Conservation (phyloP, 2,797 vertebrate genomes). For the Periophthalmus magnuspinnatus region DNA sequence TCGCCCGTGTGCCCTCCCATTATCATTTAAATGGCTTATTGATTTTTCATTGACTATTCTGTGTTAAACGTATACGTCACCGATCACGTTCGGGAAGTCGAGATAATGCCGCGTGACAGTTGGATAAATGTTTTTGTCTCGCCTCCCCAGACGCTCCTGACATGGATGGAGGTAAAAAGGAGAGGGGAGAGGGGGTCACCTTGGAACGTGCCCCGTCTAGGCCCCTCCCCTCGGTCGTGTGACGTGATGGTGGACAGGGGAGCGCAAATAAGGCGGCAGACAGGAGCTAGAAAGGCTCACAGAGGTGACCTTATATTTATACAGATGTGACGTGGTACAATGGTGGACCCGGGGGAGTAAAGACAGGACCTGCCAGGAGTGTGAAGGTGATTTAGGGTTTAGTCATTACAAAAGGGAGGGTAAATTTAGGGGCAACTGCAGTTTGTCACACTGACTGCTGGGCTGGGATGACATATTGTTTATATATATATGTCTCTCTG, state of each 20-base stretch:
- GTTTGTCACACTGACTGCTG: not conserved
- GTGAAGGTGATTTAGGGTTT: constrained; percentile 4
- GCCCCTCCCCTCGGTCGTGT: not conserved
- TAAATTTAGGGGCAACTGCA: not conserved
- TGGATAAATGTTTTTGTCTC: constrained; percentile 41
- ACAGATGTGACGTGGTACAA: not conserved
- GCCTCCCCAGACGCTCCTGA: constrained; percentile 10
- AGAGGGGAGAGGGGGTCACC: constrained; percentile 29
- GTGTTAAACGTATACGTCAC: constrained; percentile 36
- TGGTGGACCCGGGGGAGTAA: not conserved
- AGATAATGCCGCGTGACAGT: constrained; percentile 34
- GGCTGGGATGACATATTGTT: not conserved
- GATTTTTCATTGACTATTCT: constrained; percentile 54
- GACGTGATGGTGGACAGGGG: not conserved
- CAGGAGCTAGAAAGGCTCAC: not conserved
- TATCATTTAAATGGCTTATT: constrained; percentile 66
- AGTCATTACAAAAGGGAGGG: not conserved
- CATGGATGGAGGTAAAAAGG: constrained; percentile 11
- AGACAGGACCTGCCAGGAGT: not conserved
- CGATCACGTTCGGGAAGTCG: constrained; percentile 25
- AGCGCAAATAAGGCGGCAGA: not conserved
- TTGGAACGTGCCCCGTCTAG: constrained; percentile 48
- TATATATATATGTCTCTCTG: too few relatives aligned
- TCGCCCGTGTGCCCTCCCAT: constrained; percentile 33
- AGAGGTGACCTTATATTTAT: not conserved